Conservation (phyloP, 2,113 vertebrate genomes). For the Ctenomys sociabilis region DNA sequence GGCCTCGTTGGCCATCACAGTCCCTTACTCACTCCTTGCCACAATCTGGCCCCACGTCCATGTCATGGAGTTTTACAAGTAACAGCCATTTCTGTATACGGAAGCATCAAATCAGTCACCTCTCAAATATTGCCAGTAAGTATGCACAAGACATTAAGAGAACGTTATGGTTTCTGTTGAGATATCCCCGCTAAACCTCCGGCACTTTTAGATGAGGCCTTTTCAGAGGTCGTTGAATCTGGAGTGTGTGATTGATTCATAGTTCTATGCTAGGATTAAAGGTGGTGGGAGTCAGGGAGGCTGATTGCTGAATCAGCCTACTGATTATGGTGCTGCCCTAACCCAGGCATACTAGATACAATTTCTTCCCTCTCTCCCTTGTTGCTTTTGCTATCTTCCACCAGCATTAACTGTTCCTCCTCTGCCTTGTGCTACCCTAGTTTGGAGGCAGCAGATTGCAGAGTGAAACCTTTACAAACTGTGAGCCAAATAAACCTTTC, state of each 20-base stretch:
- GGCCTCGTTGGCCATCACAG: neutral
- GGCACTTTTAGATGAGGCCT: neutral
- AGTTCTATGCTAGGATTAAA: neutral
- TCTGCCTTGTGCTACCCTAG: neutral
- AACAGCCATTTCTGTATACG: neutral
- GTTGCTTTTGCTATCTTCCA: neutral
- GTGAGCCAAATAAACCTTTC: neutral
- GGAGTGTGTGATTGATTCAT: neutral
- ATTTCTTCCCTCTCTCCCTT: neutral
- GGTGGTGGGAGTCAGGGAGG: neutral
- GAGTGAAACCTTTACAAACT: neutral
- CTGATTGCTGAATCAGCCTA: neutral
- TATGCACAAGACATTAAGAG: conserved; percentile 15
- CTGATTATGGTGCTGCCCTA: neutral
- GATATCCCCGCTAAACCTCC: neutral
- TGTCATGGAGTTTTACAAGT: neutral
- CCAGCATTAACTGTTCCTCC: neutral
- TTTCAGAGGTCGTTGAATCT: neutral
- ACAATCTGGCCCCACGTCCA: neutral
- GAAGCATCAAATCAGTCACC: neutral
- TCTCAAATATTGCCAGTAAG: conserved; percentile 7
- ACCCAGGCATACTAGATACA: neutral
- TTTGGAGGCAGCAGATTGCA: neutral
- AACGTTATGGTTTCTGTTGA: neutral
- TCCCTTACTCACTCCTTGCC: neutral